phyloP scores from a whole-genome alignment of 2,113 vertebrate genomes.

The Hypocryptadius cinnamomeus region DNA sequence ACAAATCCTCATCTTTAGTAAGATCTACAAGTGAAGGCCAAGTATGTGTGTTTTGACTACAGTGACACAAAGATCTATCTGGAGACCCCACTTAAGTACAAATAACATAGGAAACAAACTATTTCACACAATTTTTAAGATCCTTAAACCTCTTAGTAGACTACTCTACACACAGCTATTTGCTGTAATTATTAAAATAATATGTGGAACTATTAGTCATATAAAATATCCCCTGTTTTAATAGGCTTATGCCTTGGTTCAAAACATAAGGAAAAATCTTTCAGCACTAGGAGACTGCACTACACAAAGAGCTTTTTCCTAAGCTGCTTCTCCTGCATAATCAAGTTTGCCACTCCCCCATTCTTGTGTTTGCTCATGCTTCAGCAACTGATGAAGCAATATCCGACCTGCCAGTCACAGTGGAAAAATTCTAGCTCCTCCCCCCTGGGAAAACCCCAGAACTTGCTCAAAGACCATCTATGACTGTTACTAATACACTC shows the following conservation, averaged over 20 bases:
- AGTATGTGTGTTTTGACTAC: not conserved
- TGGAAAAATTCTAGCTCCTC: not conserved
- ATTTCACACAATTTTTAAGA: not conserved
- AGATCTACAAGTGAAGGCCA: not conserved
- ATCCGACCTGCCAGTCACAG: not conserved
- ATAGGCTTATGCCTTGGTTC: not conserved
- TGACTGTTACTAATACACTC: not conserved
- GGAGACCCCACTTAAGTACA: not conserved
- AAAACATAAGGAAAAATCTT: not conserved
- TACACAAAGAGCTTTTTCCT: not conserved
- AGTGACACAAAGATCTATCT: not conserved
- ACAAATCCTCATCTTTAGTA: not conserved
- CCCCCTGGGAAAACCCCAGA: not conserved
- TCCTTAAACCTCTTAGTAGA: not conserved
- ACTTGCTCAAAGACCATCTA: not conserved
- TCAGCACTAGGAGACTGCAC: not conserved
- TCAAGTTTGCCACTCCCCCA: not conserved
- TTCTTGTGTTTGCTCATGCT: not conserved
- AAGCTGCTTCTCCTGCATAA: not conserved
- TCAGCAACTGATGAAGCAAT: not conserved
- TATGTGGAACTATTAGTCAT: not conserved
- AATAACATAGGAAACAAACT: rapidly evolving
- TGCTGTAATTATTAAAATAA: not conserved
- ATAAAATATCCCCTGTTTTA: not conserved
- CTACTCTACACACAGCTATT: not conserved